phyloP scores from a whole-genome alignment of 2,113 vertebrate species.

The Maccullochella peelii region DNA sequence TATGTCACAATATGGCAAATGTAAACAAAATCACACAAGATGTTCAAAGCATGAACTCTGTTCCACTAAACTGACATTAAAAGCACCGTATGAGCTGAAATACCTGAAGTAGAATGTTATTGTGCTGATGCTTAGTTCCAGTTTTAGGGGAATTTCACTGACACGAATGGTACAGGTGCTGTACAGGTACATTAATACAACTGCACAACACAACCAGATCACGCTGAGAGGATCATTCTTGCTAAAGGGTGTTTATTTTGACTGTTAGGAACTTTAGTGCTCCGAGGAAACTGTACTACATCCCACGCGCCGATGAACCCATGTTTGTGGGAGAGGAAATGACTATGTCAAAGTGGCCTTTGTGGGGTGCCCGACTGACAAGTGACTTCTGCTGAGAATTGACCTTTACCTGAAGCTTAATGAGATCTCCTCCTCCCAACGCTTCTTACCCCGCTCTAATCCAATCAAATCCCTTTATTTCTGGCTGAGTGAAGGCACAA shows the following conservation, averaged over 20 bases:
- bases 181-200: background rate
- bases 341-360: background rate
- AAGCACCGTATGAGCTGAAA: background rate
- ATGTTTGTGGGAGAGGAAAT: constrained; percentile 1
- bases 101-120: background rate
- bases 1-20: background rate
- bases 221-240: background rate
- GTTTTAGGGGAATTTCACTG: background rate
- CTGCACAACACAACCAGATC: background rate
- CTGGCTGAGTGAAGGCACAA: constrained; percentile 65
- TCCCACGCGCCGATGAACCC: constrained; percentile 2
- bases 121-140: background rate
- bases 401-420: constrained; percentile 75
- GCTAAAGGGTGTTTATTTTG: background rate
- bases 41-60: no score
- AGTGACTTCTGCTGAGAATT: constrained; percentile 65
- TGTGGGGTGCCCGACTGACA: background rate
- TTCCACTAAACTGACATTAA: no score
- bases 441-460: constrained; percentile 57
- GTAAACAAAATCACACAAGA: background rate
- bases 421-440: constrained; percentile 44
- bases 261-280: background rate
- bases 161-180: background rate
- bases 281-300: background rate
- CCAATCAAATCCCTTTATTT: constrained; percentile 78